Evolutionary conservation across 2,113 vertebrate species (phyloP).

Genomic region (Lates calcarifer): DNA sequence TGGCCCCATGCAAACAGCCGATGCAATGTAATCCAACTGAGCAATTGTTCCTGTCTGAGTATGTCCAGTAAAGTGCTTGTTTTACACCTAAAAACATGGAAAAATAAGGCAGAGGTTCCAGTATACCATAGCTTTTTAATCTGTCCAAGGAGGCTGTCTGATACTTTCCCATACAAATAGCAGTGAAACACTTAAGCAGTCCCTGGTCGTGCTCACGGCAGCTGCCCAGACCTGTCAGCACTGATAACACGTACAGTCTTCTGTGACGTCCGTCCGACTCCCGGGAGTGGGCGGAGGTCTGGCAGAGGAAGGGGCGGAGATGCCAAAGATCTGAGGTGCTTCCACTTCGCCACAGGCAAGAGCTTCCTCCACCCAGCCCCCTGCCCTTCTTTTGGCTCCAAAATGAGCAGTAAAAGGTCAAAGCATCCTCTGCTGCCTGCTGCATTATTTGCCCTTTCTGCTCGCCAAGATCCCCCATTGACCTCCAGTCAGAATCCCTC

Average conservation of each 20-base stretch:
- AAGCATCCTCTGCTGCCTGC: slow-evolving; percentile 56
- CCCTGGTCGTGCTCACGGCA: slow-evolving; percentile 31
- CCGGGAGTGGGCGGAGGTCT: slow-evolving; percentile 23
- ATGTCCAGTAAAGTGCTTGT: too few relatives aligned
- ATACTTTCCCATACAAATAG: background rate
- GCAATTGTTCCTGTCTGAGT: too few relatives aligned
- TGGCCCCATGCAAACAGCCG: too few relatives aligned
- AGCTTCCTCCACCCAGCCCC: slow-evolving; percentile 49
- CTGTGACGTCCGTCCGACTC: slow-evolving; percentile 22
- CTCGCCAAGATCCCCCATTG: slow-evolving; percentile 69
- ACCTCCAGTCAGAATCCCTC: slow-evolving; percentile 55
- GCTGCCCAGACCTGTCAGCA: slow-evolving; percentile 34
- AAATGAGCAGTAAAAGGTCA: slow-evolving; percentile 75
- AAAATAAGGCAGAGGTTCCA: too few relatives aligned
- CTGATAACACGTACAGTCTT: slow-evolving; percentile 15
- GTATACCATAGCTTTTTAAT: too few relatives aligned
- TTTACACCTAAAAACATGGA: too few relatives aligned
- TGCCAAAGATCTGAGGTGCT: slow-evolving; percentile 43
- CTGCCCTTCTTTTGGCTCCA: slow-evolving; percentile 59
- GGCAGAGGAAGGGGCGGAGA: slow-evolving; percentile 15
- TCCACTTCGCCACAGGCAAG: slow-evolving; percentile 50
- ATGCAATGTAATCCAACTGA: too few relatives aligned
- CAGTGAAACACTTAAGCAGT: background rate
- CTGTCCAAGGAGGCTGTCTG: background rate
- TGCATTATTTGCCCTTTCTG: slow-evolving; percentile 68